Base-by-base conservation (phyloP, 2,797 vertebrate genomes). In the Cephalopachus bancanus region DNA sequence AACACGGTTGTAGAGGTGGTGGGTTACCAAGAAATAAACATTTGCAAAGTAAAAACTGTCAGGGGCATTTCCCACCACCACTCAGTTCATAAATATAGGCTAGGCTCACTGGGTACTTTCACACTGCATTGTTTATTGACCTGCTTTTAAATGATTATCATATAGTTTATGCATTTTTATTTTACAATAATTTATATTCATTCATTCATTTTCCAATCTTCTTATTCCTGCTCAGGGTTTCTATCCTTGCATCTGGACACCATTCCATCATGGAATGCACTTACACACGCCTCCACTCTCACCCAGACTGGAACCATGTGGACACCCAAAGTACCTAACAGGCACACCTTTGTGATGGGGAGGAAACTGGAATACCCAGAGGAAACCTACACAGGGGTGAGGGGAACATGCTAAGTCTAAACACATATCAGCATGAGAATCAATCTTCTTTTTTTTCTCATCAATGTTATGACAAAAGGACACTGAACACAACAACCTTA, bases 1-100 rank as follows among this genome's bases (percentile, higher is more conserved):
- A 65, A 65, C 6, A 14, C 1, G 11, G 28, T 65, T 6, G 0
- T 30, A 28, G 15, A 30, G 14, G 64, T 3, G 3, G 2, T 65
- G 64, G 14, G 6, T 65, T 65, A 65, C 30, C 64, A 30, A 30
- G 64, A 28, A 65, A 30, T 16, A 30, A 65, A 44, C 44, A 44
- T 44, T 44, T 44, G 44, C 44, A 44, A 44, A 44, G 44, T 44
- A 4, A 5, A 44, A 71, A 71, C 20, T 37, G 33, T 71, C 67
- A 71, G 33, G n/a, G 20, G 1, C 33, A 37, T 14, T 7, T 71
- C 67, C 67, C 33, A 19, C 67, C 19, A 19, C 67, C 67, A 1
- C 5, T 2, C 33, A 71, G 37, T 71, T 71, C 17, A 17, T 33
- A 71, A 71, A 69, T 16, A 69, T 33, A 71, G 17, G 9, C 8